Evolutionary conservation across 2,888 invertebrate species (phyloP).

Genomic region (Lacanobia oleracea): DNA sequence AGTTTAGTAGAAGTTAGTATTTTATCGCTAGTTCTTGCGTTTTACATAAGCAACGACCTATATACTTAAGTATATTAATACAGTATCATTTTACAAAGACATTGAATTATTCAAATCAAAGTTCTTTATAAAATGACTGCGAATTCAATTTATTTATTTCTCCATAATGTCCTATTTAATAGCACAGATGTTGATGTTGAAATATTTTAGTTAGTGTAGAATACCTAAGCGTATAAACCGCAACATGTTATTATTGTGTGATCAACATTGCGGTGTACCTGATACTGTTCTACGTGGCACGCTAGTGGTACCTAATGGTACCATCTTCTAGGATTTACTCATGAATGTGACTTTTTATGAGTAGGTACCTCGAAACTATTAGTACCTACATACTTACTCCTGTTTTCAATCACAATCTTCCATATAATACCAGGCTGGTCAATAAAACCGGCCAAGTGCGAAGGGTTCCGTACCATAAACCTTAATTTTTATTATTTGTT

Average conservation of each 20-base stretch:
- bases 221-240: constrained; percentile 30
- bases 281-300: background rate
- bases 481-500: too few relatives aligned
- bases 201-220: background rate
- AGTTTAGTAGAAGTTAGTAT: background rate
- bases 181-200: constrained; percentile 26
- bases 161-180: background rate
- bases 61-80: too few relatives aligned
- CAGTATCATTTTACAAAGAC: background rate
- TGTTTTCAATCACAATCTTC: too few relatives aligned
- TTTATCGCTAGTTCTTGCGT: background rate
- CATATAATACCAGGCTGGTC: too few relatives aligned
- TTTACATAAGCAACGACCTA: too few relatives aligned
- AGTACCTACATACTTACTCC: too few relatives aligned
- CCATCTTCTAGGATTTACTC: constrained; percentile 11
- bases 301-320: constrained; percentile 1
- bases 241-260: constrained; percentile 15
- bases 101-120: background rate
- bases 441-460: too few relatives aligned
- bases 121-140: background rate
- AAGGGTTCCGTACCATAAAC: too few relatives aligned
- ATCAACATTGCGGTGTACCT: constrained; percentile 27
- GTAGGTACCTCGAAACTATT: too few relatives aligned
- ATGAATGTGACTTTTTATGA: constrained; percentile 10
- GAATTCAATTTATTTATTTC: constrained; percentile 6